Base-by-base conservation (phyloP, 1,140 invertebrate genomes). In the Drosophila micromelanica region DNA sequence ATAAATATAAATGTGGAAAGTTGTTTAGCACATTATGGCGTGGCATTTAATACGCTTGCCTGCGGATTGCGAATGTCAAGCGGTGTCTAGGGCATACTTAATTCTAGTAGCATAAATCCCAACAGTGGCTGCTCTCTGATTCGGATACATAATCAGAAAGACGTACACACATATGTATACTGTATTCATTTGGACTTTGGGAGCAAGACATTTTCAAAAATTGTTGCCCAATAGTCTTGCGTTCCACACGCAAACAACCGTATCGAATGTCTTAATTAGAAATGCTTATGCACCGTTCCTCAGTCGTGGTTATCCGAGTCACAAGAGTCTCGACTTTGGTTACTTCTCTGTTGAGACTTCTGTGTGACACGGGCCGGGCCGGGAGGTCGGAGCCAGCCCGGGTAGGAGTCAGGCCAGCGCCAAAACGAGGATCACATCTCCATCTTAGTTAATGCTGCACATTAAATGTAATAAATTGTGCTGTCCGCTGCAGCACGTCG, bases 181-280 rank as follows among this genome's bases (percentile, higher is more conserved):
- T 23, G 5, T 46, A 23, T 17, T n/a, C n/a, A n/a, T n/a, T n/a
- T n/a, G n/a, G n/a, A 38, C 8, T 46, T 11, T 20, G 45, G 43
- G 9, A 23, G 20, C 45, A 49, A 55, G 12, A 27, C 20, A 48
- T 67, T 69, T 60, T 7, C 32, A 38, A 62, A 70, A 37, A 45
- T 49, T 38, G 40, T 89, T 82, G 76, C 64, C 65, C 75, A 89
- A 87, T 90, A 78, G 77, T 85, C 49, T 90, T 65, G 80, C 80
- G 78, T 81, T 90, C 76, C 72, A 90, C 86, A 90, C 86, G 86
- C 86, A 82, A 86, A 68, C 80, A 56, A 20, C 71, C 85, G 59
- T 90, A 89, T 90, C 85, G 85, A 89, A 90, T 90, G 81, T 90
- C 86, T 87, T 90, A 90, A 90, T 90, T 90, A 90, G 86, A 90